Evolutionary conservation across 2,113 vertebrate species (phyloP), one percentile per base, ranked within the genome.

Genomic region (Piprites chloris): DNA sequence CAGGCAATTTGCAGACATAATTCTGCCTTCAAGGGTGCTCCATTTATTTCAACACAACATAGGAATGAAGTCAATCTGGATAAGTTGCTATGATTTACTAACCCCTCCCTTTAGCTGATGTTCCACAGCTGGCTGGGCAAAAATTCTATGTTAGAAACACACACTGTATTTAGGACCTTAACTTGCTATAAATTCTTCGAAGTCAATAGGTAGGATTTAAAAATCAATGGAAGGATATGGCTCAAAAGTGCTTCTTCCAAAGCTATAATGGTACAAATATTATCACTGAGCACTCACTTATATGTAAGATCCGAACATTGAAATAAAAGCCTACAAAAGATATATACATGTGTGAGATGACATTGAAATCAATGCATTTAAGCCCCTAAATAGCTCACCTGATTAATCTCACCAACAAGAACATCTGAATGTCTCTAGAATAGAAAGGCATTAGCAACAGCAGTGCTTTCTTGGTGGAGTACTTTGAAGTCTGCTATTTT

Each of bases 141-240:
- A 93, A 90, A 46, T 35, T 71, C 67, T 32, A 4, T 14, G 39
- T 82, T 55, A 91, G 74, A 89, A 91, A 66, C 37, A 93, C 24
- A 73, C 5, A 5, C 12, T 23, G 30, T 78, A 59, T 67, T 91
- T 56, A 66, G 39, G 61, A 74, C 33, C 33, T 90, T 66, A 87
- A 83, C 47, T 56, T 95, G 82, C 69, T 79, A 76, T 91, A 85
- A 95, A 94, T 90, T 87, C n/a, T 76, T 75, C 56, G 33, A 94
- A 90, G 66, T 90, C 83, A 86, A 95, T 84, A 83, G 42, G 39
- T 39, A 71, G 79, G 73, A 93, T 89, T 89, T 95, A 92, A 95
- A 93, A 97, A 93, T 95, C 91, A 63, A 85, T 94, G 53, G 42
- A 68, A 90, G 53, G 67, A 88, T 79, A 90, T 28, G 49, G 58